Evolutionary conservation across 2,113 vertebrate species (phyloP).

Genomic region (Callospermophilus lateralis): DNA sequence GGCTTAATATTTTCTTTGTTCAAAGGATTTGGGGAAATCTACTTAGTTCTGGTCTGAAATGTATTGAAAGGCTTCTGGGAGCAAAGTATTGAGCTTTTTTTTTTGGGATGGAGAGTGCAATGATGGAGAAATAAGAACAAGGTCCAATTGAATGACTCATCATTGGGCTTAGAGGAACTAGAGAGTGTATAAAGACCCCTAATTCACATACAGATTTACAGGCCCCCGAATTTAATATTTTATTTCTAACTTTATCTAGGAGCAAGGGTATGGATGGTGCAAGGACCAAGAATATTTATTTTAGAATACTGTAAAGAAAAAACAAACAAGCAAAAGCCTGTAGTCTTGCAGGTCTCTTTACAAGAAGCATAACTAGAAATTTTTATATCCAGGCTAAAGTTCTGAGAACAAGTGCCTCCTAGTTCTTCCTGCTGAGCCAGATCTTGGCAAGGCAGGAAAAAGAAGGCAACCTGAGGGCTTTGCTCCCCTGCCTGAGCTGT

Average conservation of each 20-base stretch:
- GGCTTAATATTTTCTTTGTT: not conserved
- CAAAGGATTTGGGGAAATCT: not conserved
- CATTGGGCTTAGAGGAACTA: not conserved
- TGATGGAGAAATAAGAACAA: not conserved
- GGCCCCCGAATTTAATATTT: not conserved
- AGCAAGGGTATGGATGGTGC: not conserved
- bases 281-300: not conserved
- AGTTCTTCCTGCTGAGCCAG: slow-evolving; percentile 10
- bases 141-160: not conserved
- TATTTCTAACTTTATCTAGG: not conserved
- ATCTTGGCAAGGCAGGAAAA: not conserved
- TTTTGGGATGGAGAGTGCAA: not conserved
- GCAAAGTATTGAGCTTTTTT: slow-evolving; percentile 1
- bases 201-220: not conserved
- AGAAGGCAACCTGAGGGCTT: not conserved
- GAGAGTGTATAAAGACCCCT: not conserved
- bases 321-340: not conserved
- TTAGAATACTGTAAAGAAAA: slow-evolving; percentile 1
- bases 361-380: not conserved
- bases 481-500: not conserved
- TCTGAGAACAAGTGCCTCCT: not conserved
- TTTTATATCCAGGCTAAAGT: not conserved
- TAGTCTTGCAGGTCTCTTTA: not conserved
- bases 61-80: not conserved
- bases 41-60: slow-evolving; percentile 28